Conservation (phyloP, 2,888 invertebrate species). For the Mongoloraphidia duomilia region DNA sequence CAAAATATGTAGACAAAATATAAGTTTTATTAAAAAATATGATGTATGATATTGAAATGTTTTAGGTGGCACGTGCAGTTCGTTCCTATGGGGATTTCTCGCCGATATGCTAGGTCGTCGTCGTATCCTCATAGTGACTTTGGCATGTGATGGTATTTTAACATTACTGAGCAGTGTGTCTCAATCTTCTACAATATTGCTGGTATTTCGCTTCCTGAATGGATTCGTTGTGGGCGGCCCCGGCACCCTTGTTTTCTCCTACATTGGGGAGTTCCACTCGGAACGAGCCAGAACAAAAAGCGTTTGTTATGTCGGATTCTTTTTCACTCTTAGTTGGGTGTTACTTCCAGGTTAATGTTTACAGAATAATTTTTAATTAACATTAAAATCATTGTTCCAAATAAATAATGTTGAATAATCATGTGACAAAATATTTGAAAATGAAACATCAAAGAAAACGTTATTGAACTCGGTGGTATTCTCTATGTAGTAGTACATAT, state of each 20-base stretch:
- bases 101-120: conserved; percentile 63
- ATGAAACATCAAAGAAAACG: no score
- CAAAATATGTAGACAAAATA: neutral
- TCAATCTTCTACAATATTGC: conserved; percentile 40
- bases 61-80: conserved; percentile 53
- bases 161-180: conserved; percentile 44
- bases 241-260: conserved; percentile 44
- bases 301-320: conserved; percentile 47
- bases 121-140: conserved; percentile 13
- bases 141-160: conserved; percentile 32
- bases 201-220: conserved; percentile 45
- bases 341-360: conserved; percentile 37
- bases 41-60: conserved; percentile 1
- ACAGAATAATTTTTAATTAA: no score
- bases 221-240: conserved; percentile 48
- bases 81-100: conserved; percentile 66
- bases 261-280: conserved; percentile 51
- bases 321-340: conserved; percentile 48
- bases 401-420: no score
- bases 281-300: conserved; percentile 40
- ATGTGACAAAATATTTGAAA: no score
- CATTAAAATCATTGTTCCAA: no score
- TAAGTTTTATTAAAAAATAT: neutral
- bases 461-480: no score
- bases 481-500: no score